Evolutionary conservation across 1,140 invertebrate species (phyloP).

Genomic region (Drosophila saltans): DNA sequence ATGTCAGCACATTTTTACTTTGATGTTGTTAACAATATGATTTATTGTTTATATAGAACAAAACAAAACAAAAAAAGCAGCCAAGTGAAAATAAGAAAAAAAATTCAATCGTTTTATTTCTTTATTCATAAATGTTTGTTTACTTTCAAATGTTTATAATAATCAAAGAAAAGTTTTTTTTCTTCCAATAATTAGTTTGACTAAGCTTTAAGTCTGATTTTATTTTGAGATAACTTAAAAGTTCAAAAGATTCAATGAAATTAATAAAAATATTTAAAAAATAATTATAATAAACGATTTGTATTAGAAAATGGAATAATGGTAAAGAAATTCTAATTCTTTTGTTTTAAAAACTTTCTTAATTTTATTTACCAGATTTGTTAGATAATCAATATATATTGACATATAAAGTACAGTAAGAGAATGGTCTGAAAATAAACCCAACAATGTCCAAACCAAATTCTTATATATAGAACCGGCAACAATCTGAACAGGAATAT

Average conservation of each 20-base stretch:
- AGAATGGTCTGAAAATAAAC: too few species aligned
- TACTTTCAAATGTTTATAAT: slow-evolving; percentile 4
- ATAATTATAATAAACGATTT: too few species aligned
- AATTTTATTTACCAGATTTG: too few species aligned
- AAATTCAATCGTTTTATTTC: neutral
- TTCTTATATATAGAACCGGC: too few species aligned
- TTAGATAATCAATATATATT: too few species aligned
- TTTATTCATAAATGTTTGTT: neutral
- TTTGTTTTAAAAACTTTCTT: too few species aligned
- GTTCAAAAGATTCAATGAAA: neutral
- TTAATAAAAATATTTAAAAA: neutral
- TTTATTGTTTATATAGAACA: slow-evolving; percentile 51
- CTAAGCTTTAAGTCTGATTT: neutral
- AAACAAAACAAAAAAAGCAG: neutral
- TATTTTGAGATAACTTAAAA: neutral
- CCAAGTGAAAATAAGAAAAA: neutral
- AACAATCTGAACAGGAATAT: too few species aligned
- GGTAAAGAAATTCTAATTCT: too few species aligned
- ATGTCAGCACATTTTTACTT: slow-evolving; percentile 25
- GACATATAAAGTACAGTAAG: too few species aligned
- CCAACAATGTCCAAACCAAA: too few species aligned
- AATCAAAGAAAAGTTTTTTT: neutral
- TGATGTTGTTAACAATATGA: slow-evolving; percentile 46
- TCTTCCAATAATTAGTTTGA: neutral
- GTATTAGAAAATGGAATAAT: too few species aligned